These are phyloP conservation scores for Zaprionus ghesquierei DNA, from an alignment of 1,140 invertebrate species.

Conservation along the genomic window DNA sequence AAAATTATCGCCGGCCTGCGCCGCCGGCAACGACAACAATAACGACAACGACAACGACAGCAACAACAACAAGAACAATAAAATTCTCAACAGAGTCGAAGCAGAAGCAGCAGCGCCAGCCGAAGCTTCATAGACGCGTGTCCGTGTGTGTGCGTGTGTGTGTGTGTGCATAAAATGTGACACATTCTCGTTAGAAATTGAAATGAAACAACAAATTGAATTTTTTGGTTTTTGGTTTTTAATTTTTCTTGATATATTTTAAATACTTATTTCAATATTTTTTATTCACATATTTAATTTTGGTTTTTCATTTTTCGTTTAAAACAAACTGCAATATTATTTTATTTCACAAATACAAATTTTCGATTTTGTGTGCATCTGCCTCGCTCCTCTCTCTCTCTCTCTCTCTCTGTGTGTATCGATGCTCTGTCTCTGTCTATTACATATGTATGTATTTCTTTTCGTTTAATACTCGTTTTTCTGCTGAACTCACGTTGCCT, in stretches of 20 bases:
- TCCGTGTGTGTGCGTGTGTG: no score
- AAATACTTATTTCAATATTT: slow-evolving; percentile 77
- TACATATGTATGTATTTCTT: slow-evolving; percentile 38
- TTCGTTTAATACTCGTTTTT: slow-evolving; percentile 14
- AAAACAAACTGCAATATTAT: slow-evolving; percentile 77
- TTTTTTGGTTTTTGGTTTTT: slow-evolving; percentile 45
- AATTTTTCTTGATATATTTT: slow-evolving; percentile 76
- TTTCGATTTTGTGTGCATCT: slow-evolving; percentile 40
- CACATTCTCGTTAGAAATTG: not conserved
- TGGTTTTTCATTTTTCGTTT: slow-evolving; percentile 45
- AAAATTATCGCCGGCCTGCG: slow-evolving; percentile 61
- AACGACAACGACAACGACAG: not conserved
- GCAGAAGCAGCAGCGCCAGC: slow-evolving; percentile 4
- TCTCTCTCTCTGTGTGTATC: slow-evolving; percentile 1
- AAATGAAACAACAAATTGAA: slow-evolving; percentile 19
- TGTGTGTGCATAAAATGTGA: slow-evolving; percentile 2
- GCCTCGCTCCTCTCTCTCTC: slow-evolving; percentile 8
- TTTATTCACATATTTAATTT: slow-evolving; percentile 77
- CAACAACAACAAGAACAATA: not conserved
- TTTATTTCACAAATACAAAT: slow-evolving; percentile 74
- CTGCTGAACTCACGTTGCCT: slow-evolving; percentile 1
- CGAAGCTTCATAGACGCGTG: not conserved
- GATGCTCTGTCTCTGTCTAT: slow-evolving; percentile 4
- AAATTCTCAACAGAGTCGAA: not conserved
- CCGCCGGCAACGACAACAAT: slow-evolving; percentile 7